These are phyloP conservation scores for Lampropteryx suffumata DNA, from an alignment of 2,888 invertebrate species.

Conservation along the genomic window DNA sequence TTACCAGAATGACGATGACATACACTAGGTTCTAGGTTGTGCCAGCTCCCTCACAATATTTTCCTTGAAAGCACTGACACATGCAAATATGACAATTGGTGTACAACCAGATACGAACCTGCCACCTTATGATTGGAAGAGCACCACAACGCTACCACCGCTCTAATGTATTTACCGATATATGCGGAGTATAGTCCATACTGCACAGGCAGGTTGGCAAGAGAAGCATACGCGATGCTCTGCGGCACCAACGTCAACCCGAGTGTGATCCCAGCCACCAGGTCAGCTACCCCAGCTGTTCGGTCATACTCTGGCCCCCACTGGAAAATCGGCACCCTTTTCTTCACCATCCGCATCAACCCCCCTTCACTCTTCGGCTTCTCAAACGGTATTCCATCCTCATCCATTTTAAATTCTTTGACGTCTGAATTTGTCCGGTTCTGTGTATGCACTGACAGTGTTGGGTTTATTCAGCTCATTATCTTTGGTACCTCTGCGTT, in stretches of 20 bases:
- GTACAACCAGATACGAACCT: no score
- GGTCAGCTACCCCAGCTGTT: conserved; percentile 87
- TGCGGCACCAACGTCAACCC: conserved; percentile 97
- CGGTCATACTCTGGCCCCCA: conserved; percentile 89
- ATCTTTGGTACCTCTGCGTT: conserved; percentile 41
- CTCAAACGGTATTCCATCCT: conserved; percentile 40
- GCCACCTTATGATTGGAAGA: no score
- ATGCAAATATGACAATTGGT: no score
- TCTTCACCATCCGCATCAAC: conserved; percentile 41
- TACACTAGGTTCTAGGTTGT: no score
- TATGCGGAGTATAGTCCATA: conserved; percentile 97
- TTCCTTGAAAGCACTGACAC: no score
- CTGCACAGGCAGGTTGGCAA: conserved; percentile 93
- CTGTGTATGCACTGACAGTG: conserved; percentile 12
- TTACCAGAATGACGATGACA: no score
- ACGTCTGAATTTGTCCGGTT: neutral
- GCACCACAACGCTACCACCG: no score
- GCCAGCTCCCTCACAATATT: no score
- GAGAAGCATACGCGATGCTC: conserved; percentile 94
- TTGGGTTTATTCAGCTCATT: conserved; percentile 32
- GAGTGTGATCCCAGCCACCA: conserved; percentile 94
- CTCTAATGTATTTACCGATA: conserved; percentile 82
- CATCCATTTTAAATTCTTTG: conserved; percentile 39
- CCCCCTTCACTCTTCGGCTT: conserved; percentile 17
- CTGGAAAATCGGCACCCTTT: conserved; percentile 78